Base-by-base conservation (phyloP, 2,797 vertebrate genomes). In the Siniperca undulata region DNA sequence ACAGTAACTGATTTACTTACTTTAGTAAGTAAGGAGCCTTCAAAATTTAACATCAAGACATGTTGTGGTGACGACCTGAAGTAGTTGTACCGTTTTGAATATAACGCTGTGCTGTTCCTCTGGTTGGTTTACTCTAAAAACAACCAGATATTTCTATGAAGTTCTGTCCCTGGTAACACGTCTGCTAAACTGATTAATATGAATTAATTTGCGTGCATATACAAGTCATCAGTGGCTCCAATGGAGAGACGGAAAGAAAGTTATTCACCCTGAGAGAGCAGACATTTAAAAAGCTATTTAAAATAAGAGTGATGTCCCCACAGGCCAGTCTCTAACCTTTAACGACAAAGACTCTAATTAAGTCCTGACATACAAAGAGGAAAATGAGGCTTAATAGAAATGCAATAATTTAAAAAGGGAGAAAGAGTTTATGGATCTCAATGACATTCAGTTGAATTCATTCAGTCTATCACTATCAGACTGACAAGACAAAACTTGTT, bases 281-380 rank as follows among this genome's bases (percentile, higher is more conserved):
- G 38, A 52, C 58, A 8, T 72, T 67, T 46, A 77, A 66, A 82
- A 73, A 77, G 52, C 55, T 20, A 73, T 78, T 83, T 73, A 42
- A 65, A 74, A 67, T 8, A 20, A 34, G 38, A 72, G 50, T 0
- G 3, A 4, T 1, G 27, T 58, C n/a, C 53, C 86, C 60, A 9
- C 67, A 70, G 84, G 60, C 40, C 0, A 34, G 3, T 19, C 17
- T 24, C 60, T 80, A 82, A 86, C 87, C 86, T 92, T 92, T 72
- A 76, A 78, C 36, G 42, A 85, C 60, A 77, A 85, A 38, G 62
- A 48, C 55, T 75, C 42, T 64, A 79, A 88, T 83, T 71, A 76
- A 55, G 20, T 20, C 46, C 60, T 20, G 13, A 48, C 50, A 61
- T 19, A 88, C 53, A 67, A 50, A 55, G 55, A 62, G 53, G 16